These are phyloP conservation scores for Rhizomys pruinosus DNA, from an alignment of 2,113 vertebrate species.

Conservation along the genomic window DNA sequence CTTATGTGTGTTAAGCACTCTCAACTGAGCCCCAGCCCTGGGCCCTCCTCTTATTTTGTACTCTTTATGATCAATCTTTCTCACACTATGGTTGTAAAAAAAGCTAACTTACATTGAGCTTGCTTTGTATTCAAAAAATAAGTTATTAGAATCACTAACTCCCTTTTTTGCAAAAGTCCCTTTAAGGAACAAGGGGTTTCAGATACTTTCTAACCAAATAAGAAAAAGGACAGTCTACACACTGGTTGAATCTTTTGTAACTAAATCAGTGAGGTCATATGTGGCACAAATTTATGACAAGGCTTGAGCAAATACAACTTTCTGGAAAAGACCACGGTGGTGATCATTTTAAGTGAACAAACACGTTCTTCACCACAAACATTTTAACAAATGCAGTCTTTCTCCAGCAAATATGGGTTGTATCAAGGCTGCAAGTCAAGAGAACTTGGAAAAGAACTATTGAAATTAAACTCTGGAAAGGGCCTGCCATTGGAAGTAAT, in stretches of 20 bases:
- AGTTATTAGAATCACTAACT: slow-evolving; percentile 14
- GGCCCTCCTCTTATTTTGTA: background rate
- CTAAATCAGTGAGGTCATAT: background rate
- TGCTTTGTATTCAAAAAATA: slow-evolving; percentile 24
- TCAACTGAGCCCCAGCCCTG: background rate
- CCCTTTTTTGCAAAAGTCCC: slow-evolving; percentile 1
- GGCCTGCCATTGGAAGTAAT: slow-evolving; percentile 13
- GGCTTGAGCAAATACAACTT: slow-evolving; percentile 3
- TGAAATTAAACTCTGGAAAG: slow-evolving; percentile 18
- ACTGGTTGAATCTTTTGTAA: background rate
- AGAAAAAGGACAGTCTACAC: background rate
- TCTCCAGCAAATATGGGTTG: background rate
- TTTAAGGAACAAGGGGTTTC: background rate
- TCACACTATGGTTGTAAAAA: background rate
- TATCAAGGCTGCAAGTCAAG: background rate
- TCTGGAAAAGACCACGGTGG: background rate
- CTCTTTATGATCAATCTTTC: background rate
- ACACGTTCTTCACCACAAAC: slow-evolving; percentile 12
- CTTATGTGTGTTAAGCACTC: background rate
- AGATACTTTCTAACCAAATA: background rate
- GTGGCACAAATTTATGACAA: background rate
- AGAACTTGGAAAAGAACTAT: background rate
- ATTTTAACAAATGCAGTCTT: slow-evolving; percentile 30
- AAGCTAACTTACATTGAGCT: background rate
- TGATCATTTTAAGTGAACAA: slow-evolving; percentile 44